Conservation (phyloP, 2,888 invertebrate genomes). For the Dysmachus trigonus region DNA sequence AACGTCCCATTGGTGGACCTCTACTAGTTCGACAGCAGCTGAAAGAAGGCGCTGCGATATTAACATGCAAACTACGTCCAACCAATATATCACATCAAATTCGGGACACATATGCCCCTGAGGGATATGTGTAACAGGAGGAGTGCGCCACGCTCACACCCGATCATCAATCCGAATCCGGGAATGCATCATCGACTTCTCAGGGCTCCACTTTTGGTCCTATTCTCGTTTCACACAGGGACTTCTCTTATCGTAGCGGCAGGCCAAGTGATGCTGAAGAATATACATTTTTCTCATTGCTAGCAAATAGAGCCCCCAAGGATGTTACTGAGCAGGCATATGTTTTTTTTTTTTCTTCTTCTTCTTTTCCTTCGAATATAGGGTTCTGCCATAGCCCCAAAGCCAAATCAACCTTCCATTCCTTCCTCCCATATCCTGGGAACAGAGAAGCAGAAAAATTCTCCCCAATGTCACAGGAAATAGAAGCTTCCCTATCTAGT, state of each 20-base stretch:
- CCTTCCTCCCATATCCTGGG: background rate
- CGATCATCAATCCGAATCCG: background rate
- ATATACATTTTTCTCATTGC: background rate
- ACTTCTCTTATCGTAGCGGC: background rate
- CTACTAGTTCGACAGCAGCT: background rate
- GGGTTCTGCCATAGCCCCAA: background rate
- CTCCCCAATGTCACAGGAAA: constrained; percentile 27
- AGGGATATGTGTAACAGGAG: background rate
- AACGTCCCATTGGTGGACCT: background rate
- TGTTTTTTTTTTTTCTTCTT: too few relatives aligned
- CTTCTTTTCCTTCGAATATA: too few relatives aligned
- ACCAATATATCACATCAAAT: constrained; percentile 31
- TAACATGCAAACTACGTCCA: background rate
- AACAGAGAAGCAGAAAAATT: background rate
- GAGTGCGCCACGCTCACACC: background rate
- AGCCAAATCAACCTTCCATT: background rate
- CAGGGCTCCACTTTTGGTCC: background rate
- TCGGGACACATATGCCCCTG: constrained; percentile 13
- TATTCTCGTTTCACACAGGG: background rate
- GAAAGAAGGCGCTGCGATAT: background rate
- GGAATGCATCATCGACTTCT: background rate
- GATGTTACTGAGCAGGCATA: background rate
- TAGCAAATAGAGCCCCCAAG: constrained; percentile 26
- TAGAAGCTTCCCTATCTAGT: constrained; percentile 29
- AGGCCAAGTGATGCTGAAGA: constrained; percentile 1